Conservation (phyloP, 2,888 invertebrate species). For the Oxycera nigricornis region DNA sequence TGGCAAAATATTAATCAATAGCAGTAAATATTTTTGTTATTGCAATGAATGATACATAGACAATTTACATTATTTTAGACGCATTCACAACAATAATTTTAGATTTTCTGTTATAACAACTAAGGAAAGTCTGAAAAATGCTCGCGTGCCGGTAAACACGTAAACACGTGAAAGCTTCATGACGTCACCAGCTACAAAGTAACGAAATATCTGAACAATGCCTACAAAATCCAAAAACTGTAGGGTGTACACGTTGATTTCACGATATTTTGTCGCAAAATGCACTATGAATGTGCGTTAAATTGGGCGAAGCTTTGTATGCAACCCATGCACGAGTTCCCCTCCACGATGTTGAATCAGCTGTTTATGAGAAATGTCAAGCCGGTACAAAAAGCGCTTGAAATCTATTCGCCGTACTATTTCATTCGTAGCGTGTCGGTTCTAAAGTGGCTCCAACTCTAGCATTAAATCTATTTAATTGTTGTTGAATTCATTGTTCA, state of each 20-base stretch:
- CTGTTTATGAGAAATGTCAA: conserved; percentile 30
- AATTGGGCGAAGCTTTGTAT: background rate
- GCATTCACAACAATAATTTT: too few relatives aligned
- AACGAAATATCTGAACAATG: conserved; percentile 1
- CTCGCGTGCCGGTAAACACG: conserved; percentile 26
- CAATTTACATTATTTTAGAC: too few relatives aligned
- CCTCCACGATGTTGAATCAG: background rate
- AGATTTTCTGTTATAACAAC: too few relatives aligned
- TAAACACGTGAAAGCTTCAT: conserved; percentile 33
- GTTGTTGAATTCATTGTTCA: background rate
- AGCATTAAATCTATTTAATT: background rate
- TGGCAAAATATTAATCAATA: too few relatives aligned
- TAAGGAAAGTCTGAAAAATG: too few relatives aligned
- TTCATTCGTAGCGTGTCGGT: background rate
- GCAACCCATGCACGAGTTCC: background rate
- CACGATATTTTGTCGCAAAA: background rate
- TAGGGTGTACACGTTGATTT: background rate
- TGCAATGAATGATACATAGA: too few relatives aligned
- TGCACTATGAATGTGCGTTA: background rate
- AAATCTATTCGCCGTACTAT: background rate
- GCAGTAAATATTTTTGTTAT: too few relatives aligned
- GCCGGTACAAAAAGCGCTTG: conserved; percentile 18
- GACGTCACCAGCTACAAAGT: background rate
- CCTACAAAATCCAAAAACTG: background rate
- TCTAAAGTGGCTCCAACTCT: background rate